Conservation (phyloP, 2,888 invertebrate species). For the Xestia sexstrigata region DNA sequence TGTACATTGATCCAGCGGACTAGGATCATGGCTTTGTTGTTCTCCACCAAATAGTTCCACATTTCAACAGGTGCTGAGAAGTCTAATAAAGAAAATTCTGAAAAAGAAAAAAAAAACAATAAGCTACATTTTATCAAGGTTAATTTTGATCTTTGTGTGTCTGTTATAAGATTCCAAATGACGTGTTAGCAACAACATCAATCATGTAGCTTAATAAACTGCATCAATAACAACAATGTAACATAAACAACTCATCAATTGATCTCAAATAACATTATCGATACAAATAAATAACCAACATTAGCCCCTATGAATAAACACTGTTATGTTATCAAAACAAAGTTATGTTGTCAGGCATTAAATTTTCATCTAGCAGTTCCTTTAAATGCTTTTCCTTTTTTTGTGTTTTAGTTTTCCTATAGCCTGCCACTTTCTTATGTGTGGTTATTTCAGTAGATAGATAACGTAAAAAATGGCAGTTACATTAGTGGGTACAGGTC, state of each 20-base stretch:
- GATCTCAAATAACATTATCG: slow-evolving; percentile 50
- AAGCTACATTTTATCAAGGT: slow-evolving; percentile 1
- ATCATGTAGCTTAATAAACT: background rate
- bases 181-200: background rate
- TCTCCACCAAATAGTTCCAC: slow-evolving; percentile 91
- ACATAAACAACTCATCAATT: slow-evolving; percentile 30
- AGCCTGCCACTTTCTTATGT: background rate
- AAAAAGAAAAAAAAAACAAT: slow-evolving; percentile 70
- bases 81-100: slow-evolving; percentile 89
- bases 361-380: slow-evolving; percentile 19
- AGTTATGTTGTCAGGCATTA: slow-evolving; percentile 6
- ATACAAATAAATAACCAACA: slow-evolving; percentile 32
- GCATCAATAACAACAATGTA: slow-evolving; percentile 21
- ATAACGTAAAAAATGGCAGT: background rate
- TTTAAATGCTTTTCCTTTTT: too few species aligned
- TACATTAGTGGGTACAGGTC: too few species aligned
- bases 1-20: slow-evolving; percentile 91
- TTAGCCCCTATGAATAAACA: slow-evolving; percentile 36
- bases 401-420: too few species aligned
- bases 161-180: slow-evolving; percentile 14
- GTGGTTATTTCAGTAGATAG: background rate
- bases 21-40: slow-evolving; percentile 91
- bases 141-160: background rate
- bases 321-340: slow-evolving; percentile 23
- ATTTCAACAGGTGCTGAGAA: slow-evolving; percentile 89